phyloP scores from a whole-genome alignment of 1,140 invertebrate genomes.

The Frieseomelitta varia region DNA sequence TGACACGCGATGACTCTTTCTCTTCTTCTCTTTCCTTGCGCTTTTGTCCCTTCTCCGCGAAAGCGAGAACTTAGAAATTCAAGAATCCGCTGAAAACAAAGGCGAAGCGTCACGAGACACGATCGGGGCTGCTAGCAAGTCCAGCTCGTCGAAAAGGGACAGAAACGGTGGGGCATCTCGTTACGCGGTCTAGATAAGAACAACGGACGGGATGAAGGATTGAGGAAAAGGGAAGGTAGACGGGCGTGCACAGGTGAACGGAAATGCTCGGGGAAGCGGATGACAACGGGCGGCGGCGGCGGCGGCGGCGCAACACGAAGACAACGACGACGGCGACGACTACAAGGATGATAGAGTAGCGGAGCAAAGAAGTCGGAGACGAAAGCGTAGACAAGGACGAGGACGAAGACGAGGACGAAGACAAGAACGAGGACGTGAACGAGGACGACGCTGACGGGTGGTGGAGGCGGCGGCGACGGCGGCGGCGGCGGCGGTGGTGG shows the following conservation, averaged over 20 bases:
- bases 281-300: conserved; percentile 5
- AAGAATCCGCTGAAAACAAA: neutral
- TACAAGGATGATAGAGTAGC: neutral
- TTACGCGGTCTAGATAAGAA: neutral
- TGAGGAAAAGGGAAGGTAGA: neutral
- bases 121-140: conserved; percentile 35
- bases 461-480: conserved; percentile 33
- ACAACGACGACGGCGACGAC: neutral
- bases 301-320: neutral
- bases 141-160: conserved; percentile 19
- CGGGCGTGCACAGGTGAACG: conserved; percentile 32
- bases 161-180: neutral
- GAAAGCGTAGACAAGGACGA: conserved; percentile 23
- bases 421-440: conserved; percentile 52
- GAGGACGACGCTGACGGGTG: conserved; percentile 49
- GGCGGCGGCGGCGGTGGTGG: conserved; percentile 31
- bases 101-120: neutral
- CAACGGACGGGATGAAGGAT: neutral
- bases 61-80: no score
- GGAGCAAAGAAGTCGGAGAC: conserved; percentile 38
- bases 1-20: conserved; percentile 15
- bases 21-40: neutral
- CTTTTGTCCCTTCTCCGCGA: neutral
- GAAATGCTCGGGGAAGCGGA: neutral
- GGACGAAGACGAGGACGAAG: conserved; percentile 18